Percentiles rank a stretch among this genome's conserved stretches.
These are phyloP conservation scores for Heliconius eleuchia DNA, from an alignment of 1,140 invertebrate species.

Conservation along the genomic window DNA sequence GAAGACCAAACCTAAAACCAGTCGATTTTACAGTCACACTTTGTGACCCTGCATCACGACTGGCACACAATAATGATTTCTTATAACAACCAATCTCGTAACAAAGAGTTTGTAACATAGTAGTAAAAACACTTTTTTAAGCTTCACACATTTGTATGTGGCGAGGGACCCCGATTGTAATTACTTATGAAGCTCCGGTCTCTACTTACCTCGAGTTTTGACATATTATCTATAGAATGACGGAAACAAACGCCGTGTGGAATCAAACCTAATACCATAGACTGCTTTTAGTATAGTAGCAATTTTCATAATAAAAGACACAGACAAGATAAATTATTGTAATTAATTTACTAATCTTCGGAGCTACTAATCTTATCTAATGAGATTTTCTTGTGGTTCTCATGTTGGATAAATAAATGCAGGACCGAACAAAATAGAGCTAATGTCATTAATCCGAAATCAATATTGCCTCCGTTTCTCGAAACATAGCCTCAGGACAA, in stretches of 20 bases:
- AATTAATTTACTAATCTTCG: neutral
- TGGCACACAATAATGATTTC: too few species aligned
- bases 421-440: conserved; percentile 3
- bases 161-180: too few species aligned
- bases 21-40: too few species aligned
- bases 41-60: too few species aligned
- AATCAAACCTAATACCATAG: neutral
- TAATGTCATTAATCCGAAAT: conserved; percentile 27
- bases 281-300: neutral
- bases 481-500: conserved; percentile 8
- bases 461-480: conserved; percentile 19
- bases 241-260: neutral
- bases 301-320: neutral
- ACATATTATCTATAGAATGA: too few species aligned
- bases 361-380: neutral
- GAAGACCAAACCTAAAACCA: too few species aligned
- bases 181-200: too few species aligned
- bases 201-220: too few species aligned
- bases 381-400: conserved; percentile 6
- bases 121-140: too few species aligned
- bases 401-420: conserved; percentile 14
- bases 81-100: too few species aligned
- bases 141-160: too few species aligned
- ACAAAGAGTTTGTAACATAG: too few species aligned
- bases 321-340: neutral